phyloP scores from a whole-genome alignment of 2,797 vertebrate species.

The Onychomys leucogaster region DNA sequence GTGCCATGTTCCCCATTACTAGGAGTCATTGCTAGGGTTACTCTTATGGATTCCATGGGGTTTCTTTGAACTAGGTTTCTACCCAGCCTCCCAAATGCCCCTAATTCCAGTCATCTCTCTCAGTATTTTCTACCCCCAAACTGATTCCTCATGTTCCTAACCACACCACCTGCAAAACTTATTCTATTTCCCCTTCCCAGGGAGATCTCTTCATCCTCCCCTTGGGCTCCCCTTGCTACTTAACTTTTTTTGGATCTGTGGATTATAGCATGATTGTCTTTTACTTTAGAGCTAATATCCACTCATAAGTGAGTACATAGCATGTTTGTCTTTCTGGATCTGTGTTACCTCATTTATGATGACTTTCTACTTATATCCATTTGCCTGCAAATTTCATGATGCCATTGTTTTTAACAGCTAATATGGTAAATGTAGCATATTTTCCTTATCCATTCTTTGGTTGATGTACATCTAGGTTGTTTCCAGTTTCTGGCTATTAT shows the following conservation, averaged over 20 bases:
- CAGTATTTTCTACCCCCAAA: not conserved
- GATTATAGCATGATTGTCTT: not conserved
- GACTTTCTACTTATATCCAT: not conserved
- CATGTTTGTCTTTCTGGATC: not conserved
- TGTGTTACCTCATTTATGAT: not conserved
- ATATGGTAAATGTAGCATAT: not conserved
- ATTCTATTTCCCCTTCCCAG: not conserved
- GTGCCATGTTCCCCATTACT: not conserved
- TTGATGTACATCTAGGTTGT: not conserved
- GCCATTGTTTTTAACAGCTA: not conserved
- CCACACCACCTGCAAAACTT: not conserved
- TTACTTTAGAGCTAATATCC: not conserved
- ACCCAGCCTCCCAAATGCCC: not conserved
- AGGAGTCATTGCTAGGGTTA: not conserved
- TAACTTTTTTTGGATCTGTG: not conserved
- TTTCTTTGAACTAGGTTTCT: not conserved
- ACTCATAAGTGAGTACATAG: not conserved
- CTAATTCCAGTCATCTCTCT: not conserved
- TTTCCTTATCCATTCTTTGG: not conserved
- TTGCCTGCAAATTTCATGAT: not conserved
- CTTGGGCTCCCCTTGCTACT: not conserved
- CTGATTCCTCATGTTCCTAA: not conserved
- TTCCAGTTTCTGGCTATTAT: not conserved
- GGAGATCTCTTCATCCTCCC: not conserved
- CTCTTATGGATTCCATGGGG: not conserved